Evolutionary conservation across 2,888 invertebrate genomes (phyloP).

Genomic region (Hyalella azteca): DNA sequence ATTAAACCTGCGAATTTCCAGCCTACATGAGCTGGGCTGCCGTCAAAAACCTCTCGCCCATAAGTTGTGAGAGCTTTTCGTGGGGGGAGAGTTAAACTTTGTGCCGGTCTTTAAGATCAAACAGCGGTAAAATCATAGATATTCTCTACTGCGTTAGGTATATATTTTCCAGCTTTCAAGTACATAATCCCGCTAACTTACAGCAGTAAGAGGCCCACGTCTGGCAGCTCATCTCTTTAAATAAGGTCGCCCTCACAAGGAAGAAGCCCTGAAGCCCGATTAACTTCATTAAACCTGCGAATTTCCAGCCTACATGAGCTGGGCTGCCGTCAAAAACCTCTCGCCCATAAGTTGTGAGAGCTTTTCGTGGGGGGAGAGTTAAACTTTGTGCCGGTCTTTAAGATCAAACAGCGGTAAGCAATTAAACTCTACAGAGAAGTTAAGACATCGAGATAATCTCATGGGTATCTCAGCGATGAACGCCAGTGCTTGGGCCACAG

Average conservation of each 20-base stretch:
- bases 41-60: constrained; percentile 16
- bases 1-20: neutral
- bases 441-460: constrained; percentile 33
- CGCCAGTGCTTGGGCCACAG: neutral
- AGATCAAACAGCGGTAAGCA: constrained; percentile 35
- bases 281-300: neutral
- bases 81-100: too few relatives aligned
- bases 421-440: constrained; percentile 27
- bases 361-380: neutral
- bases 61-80: too few relatives aligned
- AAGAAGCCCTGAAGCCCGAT: neutral
- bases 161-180: too few relatives aligned
- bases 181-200: too few relatives aligned
- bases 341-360: constrained; percentile 7
- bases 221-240: neutral
- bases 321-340: constrained; percentile 24
- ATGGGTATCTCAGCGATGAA: constrained; percentile 32
- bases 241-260: neutral
- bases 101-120: too few relatives aligned
- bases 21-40: constrained; percentile 4
- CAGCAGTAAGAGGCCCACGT: too few relatives aligned
- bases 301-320: constrained; percentile 1
- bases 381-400: neutral
- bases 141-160: too few relatives aligned
- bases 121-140: too few relatives aligned